Evolutionary conservation across 2,888 invertebrate genomes (phyloP), one percentile per base, ranked within the genome.

Genomic region (Atethmia centrago): DNA sequence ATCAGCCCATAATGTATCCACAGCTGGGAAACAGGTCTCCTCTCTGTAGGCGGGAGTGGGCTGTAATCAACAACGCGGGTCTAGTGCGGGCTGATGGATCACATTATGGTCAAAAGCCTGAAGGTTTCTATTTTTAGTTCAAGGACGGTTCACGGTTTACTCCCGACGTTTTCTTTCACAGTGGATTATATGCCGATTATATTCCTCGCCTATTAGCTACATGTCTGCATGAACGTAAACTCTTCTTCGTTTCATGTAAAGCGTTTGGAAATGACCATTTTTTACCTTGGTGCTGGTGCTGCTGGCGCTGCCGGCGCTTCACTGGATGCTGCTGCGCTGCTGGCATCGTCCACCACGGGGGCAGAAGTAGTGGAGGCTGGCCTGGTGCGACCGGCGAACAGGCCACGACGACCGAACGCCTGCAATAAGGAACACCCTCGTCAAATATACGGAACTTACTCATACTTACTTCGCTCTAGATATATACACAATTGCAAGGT

Each of bases 331-430:
- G 92, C 89, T n/a, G 88, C 86, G 55, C 85, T 88, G 79, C 90
- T 92, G 77, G 87, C 83, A 47, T 93, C 92, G 21, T 90, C 91
- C 47, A 88, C 88, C 53, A 90, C 89, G 1, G 94, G 92, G 42
- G 92, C 94, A 74, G 90, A 89, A 0, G 94, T 92, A 31, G 93
- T 92, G 74, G 90, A 91, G 72, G 90, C 93, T 51, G 93, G 95
- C 56, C 96, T 91, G 69, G 95, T 91, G 88, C 96, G 90, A 59
- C 94, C 91, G 65, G 96, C 90, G 90, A 96, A 92, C 91, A 96
- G 73, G 83, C 97, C 90, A 9, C 95, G 94, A 3, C 96, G 93
- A 10, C 95, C 96, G 77, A 95, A 95, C 51, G 93, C 90, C 94
- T 95, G 91, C 51, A 91, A 90, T 88, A 91, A 92, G 28, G 45